A percentile compares a stretch with the other conserved stretches of the same genome.
phyloP scores from a whole-genome alignment of 2,113 vertebrate genomes.

The Erythrocebus patas region DNA sequence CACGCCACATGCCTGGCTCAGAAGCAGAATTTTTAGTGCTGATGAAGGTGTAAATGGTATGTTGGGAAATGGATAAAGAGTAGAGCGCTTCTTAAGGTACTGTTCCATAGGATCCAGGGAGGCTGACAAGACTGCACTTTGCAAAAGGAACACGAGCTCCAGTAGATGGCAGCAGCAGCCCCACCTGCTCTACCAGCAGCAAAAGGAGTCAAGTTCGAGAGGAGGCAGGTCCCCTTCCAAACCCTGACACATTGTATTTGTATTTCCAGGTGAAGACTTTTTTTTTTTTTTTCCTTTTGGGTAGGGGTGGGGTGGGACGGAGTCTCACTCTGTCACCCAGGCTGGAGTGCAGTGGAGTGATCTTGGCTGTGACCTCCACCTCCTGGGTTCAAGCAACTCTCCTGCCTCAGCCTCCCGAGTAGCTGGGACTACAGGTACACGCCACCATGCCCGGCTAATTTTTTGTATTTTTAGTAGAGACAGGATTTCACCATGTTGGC shows the following conservation, averaged over 20 bases:
- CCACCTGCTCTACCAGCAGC: background rate
- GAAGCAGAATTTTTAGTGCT: background rate
- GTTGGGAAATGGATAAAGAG: background rate
- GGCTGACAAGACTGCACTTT: background rate
- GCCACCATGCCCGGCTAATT: too few relatives aligned
- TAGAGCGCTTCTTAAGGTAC: background rate
- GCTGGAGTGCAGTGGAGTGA: too few relatives aligned
- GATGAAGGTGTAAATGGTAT: background rate
- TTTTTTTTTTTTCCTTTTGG: background rate
- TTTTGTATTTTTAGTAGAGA: too few relatives aligned
- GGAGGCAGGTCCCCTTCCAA: background rate
- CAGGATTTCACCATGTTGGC: too few relatives aligned
- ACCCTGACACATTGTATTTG: background rate
- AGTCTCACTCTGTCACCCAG: too few relatives aligned
- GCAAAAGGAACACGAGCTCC: conserved; percentile 17
- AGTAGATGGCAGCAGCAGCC: conserved; percentile 53
- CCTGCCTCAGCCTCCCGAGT: too few relatives aligned
- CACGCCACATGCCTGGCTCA: background rate
- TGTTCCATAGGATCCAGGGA: background rate
- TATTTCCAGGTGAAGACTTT: background rate
- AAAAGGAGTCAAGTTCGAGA: background rate
- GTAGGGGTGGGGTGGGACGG: too few relatives aligned
- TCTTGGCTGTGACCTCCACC: too few relatives aligned
- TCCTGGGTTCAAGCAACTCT: too few relatives aligned
- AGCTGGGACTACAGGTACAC: too few relatives aligned